These are phyloP conservation scores for Zapornia atra DNA, from an alignment of 2,113 vertebrate species.

Conservation along the genomic window DNA sequence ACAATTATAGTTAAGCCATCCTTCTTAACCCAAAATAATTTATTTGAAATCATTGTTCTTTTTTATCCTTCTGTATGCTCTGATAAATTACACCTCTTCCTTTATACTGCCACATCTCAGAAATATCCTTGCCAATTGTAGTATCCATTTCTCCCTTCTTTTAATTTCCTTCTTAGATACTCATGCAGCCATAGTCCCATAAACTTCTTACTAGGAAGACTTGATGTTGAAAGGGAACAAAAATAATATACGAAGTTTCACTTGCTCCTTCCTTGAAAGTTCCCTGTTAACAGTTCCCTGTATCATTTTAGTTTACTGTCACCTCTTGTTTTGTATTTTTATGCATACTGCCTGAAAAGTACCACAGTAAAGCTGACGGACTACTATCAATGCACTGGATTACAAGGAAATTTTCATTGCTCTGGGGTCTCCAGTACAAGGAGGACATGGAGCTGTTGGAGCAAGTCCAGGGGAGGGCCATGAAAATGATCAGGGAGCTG, in stretches of 20 bases:
- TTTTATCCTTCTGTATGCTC: not conserved
- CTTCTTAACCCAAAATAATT: not conserved
- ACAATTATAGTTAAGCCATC: not conserved
- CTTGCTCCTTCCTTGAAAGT: not conserved
- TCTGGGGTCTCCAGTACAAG: too few species aligned
- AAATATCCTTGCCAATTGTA: not conserved
- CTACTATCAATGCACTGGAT: not conserved
- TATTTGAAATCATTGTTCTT: not conserved
- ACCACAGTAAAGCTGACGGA: not conserved
- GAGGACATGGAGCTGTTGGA: too few species aligned
- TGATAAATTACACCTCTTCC: not conserved
- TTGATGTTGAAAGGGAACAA: not conserved
- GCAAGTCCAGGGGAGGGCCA: too few species aligned
- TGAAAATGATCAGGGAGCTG: too few species aligned
- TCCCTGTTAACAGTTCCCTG: not conserved
- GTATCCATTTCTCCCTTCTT: not conserved
- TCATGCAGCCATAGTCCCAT: not conserved
- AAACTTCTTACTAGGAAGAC: not conserved
- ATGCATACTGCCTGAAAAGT: accelerated
- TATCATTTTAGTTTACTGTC: not conserved
- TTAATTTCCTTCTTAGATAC: not conserved
- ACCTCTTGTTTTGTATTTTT: not conserved
- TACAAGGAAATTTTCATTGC: not conserved
- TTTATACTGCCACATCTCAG: not conserved
- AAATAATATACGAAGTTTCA: accelerated